Evolutionary conservation across 2,797 vertebrate genomes (phyloP), one percentile per base, ranked within the genome.

Genomic region (Sciurus carolinensis): DNA sequence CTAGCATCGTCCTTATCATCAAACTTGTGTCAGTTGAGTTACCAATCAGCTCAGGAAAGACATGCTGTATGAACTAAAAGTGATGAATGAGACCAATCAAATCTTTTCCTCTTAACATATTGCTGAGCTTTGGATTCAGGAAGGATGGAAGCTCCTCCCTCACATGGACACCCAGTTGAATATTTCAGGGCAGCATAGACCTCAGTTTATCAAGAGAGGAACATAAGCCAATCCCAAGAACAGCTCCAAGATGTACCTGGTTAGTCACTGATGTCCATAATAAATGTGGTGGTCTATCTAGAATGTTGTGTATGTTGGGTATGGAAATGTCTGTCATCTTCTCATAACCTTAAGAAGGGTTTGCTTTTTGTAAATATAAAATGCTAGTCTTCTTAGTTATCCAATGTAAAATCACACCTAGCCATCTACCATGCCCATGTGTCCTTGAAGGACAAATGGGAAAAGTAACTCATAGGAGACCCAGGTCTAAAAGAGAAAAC

Each of bases 271-370:
- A 86, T 69, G 52, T 50, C 71, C 69, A 97, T 96, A 95, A 97
- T 96, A 97, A 97, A 95, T 81, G 91, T 92, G 71, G 95, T 94
- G 17, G 66, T 73, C 15, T 57, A 28, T 50, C 96, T 69, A 94
- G 92, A 91, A 97, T 91, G 77, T 92, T 97, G 26, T 42, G n/a
- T 3, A 59, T 91, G 95, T 94, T 96, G 92, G 96, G 81, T 92
- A 12, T 36, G 8, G 90, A 91, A 97, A 93, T 84, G 84, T 97
- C 95, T 95, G 67, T 42, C 54, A n/a, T 71, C 72, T 36, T 54
- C 47, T 92, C 93, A 97, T 96, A 98, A 95, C 94, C 95, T 97
- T 94, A 88, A 95, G 91, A 90, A 92, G 85, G 44, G 92, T 75
- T 96, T 54, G 5, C 10, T 81, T 94, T 91, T 73, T 1, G 0